Percentiles rank a stretch among this genome's conserved stretches.
These are phyloP conservation scores for Calypte anna DNA, from an alignment of 2,113 vertebrate genomes.

Conservation along the genomic window DNA sequence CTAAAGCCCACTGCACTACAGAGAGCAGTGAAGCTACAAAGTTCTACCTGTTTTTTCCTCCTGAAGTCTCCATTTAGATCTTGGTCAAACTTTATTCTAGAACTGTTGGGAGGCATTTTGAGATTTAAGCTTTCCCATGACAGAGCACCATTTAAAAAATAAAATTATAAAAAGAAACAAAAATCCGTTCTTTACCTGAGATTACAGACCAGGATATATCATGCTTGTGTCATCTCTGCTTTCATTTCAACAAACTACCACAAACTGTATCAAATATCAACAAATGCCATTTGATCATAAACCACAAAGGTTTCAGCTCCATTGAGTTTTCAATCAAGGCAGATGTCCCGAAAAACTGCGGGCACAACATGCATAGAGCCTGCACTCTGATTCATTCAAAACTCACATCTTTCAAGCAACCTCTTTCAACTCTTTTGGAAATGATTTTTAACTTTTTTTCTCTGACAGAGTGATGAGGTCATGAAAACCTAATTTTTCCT, in stretches of 20 bases:
- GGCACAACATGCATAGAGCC: not conserved
- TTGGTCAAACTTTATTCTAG: not conserved
- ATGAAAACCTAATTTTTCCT: not conserved
- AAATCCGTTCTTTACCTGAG: not conserved
- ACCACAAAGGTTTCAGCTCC: not conserved
- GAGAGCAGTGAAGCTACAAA: not conserved
- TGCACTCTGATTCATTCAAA: not conserved
- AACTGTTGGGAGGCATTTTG: not conserved
- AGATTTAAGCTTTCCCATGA: not conserved
- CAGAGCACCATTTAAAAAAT: not conserved
- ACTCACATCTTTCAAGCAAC: not conserved
- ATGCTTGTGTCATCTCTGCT: not conserved
- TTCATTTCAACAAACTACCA: not conserved
- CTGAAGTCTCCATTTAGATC: not conserved
- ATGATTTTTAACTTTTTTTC: not conserved
- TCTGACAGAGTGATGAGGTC: not conserved
- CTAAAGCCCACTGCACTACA: not conserved
- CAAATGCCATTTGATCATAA: not conserved
- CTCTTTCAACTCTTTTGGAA: not conserved
- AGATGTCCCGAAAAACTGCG: not conserved
- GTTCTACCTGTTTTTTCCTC: not conserved
- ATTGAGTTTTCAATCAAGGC: not conserved
- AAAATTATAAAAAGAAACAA: too few relatives aligned
- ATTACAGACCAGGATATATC: not conserved
- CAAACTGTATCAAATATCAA: not conserved